A percentile compares a stretch with the other conserved stretches of the same genome.
Conservation (phyloP, 53 echinoderm and acorn worm species). For the Hippasteria phrygiana region DNA sequence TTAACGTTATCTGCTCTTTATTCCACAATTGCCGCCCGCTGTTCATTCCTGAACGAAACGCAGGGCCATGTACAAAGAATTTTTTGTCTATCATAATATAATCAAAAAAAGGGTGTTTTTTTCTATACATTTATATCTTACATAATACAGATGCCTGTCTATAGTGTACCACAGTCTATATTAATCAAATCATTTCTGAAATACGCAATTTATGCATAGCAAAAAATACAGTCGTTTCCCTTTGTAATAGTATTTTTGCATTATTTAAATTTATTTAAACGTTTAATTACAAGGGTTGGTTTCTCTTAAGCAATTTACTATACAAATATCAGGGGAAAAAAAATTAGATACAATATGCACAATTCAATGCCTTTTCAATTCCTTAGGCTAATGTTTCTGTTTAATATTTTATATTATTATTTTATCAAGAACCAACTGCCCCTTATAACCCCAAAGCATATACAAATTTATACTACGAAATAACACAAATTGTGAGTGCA, state of each 20-base stretch:
- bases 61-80: conserved; percentile 50
- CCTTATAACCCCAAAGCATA: conserved; percentile 17
- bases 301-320: conserved; percentile 31
- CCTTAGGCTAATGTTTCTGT: not conserved
- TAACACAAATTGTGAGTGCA: not conserved
- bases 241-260: conserved; percentile 11
- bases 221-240: conserved; percentile 48
- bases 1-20: conserved; percentile 18
- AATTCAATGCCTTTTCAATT: conserved; percentile 9
- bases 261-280: conserved; percentile 39
- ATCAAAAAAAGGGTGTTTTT: conserved; percentile 46
- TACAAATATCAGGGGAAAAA: conserved; percentile 59
- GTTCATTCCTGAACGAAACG: not conserved
- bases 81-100: conserved; percentile 49
- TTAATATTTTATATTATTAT: conserved; percentile 6
- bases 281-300: conserved; percentile 57
- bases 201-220: conserved; percentile 64
- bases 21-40: conserved; percentile 42
- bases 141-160: conserved; percentile 31
- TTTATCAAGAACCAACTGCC: conserved; percentile 52
- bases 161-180: conserved; percentile 40
- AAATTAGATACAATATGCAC: conserved; percentile 63
- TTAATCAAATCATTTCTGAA: conserved; percentile 17
- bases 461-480: not conserved
- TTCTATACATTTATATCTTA: conserved; percentile 21